A percentile compares a stretch with the other conserved stretches of the same genome.
phyloP scores from a whole-genome alignment of 2,113 vertebrate genomes.

The Panthera uncia region DNA sequence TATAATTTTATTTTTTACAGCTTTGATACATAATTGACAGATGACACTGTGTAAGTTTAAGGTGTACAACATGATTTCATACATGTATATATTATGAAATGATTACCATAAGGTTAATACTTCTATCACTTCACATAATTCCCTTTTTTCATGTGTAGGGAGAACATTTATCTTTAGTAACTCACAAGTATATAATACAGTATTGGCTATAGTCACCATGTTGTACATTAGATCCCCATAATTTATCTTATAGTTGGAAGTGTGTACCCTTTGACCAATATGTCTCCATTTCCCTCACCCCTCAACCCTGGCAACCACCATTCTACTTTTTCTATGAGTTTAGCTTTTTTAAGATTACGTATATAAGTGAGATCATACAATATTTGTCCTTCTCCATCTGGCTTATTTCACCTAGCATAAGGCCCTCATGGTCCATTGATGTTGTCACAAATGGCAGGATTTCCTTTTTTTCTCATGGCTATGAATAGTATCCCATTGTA shows the following conservation, averaged over 20 bases:
- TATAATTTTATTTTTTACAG: not conserved
- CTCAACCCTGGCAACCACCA: not conserved
- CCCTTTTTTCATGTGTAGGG: not conserved
- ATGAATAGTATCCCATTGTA: not conserved
- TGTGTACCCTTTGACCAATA: not conserved
- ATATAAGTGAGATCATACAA: not conserved
- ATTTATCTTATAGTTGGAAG: not conserved
- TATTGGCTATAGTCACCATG: not conserved
- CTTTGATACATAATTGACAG: not conserved
- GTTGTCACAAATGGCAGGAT: not conserved
- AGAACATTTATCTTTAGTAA: not conserved
- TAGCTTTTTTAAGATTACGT: not conserved
- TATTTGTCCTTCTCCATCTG: not conserved
- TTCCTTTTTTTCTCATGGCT: not conserved
- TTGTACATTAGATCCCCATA: not conserved
- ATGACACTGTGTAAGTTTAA: not conserved
- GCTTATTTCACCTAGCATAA: not conserved
- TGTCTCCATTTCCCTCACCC: not conserved
- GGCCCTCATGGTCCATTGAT: not conserved
- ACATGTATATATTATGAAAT: not conserved
- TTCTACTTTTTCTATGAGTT: not conserved
- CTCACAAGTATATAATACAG: not conserved
- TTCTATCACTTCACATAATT: not conserved
- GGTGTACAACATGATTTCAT: not conserved
- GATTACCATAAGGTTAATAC: not conserved